Conservation (phyloP, 1,140 invertebrate genomes). For the Polyergus mexicanus region DNA sequence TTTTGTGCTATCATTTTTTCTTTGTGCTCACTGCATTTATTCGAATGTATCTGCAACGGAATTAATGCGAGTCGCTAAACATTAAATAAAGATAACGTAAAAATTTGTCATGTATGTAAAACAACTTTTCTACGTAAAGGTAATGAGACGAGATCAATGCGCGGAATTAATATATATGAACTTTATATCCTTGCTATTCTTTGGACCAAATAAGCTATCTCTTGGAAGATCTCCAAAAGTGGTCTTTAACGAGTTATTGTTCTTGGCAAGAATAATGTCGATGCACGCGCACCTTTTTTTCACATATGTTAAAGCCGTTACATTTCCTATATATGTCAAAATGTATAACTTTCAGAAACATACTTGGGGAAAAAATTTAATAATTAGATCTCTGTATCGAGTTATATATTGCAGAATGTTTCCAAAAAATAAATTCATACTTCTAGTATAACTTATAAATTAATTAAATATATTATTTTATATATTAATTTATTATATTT, state of each 20-base stretch:
- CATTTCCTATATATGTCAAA: neutral
- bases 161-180: conserved; percentile 11
- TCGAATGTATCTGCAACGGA: conserved; percentile 12
- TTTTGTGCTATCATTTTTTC: conserved; percentile 28
- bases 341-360: neutral
- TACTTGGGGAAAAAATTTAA: neutral
- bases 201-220: neutral
- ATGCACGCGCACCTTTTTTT: neutral
- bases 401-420: neutral
- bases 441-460: neutral
- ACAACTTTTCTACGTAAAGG: neutral
- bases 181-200: conserved; percentile 2
- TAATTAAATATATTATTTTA: no score
- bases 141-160: conserved; percentile 23
- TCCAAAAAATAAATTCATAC: neutral
- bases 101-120: neutral
- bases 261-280: conserved; percentile 3
- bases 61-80: conserved; percentile 28
- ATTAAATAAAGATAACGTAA: conserved; percentile 1
- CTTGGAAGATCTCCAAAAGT: conserved; percentile 45
- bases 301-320: conserved; percentile 1
- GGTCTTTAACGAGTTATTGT: conserved; percentile 53
- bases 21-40: conserved; percentile 34
- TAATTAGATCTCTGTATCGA: conserved; percentile 13
- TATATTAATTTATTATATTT: neutral